Evolutionary conservation across 2,888 invertebrate species (phyloP).

Genomic region (Trachelus tabidus): DNA sequence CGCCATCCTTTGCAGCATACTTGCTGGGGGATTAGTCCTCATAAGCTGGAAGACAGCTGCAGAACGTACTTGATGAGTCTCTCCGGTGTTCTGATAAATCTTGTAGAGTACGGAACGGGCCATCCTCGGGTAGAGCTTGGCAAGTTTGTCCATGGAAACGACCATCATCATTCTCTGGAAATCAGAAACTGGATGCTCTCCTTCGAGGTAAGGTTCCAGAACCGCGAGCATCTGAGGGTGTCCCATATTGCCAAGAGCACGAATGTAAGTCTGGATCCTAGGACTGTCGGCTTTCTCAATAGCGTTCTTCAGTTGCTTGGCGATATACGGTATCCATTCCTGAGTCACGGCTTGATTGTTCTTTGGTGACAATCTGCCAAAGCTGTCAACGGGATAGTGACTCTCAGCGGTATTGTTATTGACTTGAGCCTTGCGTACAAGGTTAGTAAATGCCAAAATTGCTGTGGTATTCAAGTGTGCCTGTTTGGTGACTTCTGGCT

Average conservation of each 20-base stretch:
- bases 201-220: conserved; percentile 77
- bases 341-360: conserved; percentile 69
- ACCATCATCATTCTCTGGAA: conserved; percentile 77
- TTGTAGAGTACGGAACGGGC: conserved; percentile 73
- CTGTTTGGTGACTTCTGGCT: conserved; percentile 69
- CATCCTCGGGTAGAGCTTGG: conserved; percentile 67
- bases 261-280: conserved; percentile 72
- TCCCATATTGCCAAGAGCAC: conserved; percentile 75
- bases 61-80: conserved; percentile 74
- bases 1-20: conserved; percentile 79
- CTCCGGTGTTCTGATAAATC: conserved; percentile 75
- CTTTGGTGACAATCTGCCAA: conserved; percentile 71
- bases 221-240: conserved; percentile 72
- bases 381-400: conserved; percentile 75
- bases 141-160: conserved; percentile 69
- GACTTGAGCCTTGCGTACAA: conserved; percentile 73
- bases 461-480: conserved; percentile 69
- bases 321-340: conserved; percentile 73
- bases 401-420: conserved; percentile 71
- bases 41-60: conserved; percentile 74
- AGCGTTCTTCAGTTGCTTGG: conserved; percentile 69
- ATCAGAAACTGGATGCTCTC: conserved; percentile 68
- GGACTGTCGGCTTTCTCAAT: conserved; percentile 69
- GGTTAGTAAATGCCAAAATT: conserved; percentile 71
- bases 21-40: conserved; percentile 71